Base-by-base conservation (phyloP, 2,797 vertebrate species). In the Pagetopsis macropterus region DNA sequence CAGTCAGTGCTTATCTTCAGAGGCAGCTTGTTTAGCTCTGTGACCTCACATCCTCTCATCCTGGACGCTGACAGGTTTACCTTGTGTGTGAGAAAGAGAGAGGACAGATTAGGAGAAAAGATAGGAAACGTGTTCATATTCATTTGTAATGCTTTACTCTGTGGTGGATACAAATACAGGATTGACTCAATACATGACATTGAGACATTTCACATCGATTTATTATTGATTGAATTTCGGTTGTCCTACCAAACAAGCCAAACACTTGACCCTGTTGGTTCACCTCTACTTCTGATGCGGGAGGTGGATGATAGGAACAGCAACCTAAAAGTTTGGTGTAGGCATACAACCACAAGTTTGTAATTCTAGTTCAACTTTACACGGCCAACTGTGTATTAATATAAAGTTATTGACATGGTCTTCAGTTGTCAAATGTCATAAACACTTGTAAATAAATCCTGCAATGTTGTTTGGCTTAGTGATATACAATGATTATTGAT, bases 21-120 rank as follows among this genome's bases (percentile, higher is more conserved):
- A 58, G 17, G 60, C 80, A 85, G 74, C 63, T 63, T 82, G 72
- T 81, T 76, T 81, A 43, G 49, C 43, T 65, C 51, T 64, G 41
- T 81, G 64, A 76, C 52, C 72, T 76, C 49, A 65, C 73, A 58
- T 83, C 81, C 79, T 87, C 43, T 68, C 16, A 49, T 72, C 43
- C 72, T 71, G 78, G 73, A 86, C 60, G 45, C 50, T 63, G 68
- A 85, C 68, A 75, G 59, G 68, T 78, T 74, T 65, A 69, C 45
- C 17, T 57, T 23, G 1, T 57, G 69, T 51, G 16, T 27, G 54
- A 56, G 41, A 73, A 67, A 33, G 37, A 71, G 55, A 61, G 57
- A 57, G 33, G 57, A 68, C 13, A 58, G 11, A 68, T 58, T 51
- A 65, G 56, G 59, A 65, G 31, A n/a, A 2, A 70, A 66, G 10